These are phyloP conservation scores for Perdita meconis DNA, from an alignment of 2,888 invertebrate species.

Conservation along the genomic window DNA sequence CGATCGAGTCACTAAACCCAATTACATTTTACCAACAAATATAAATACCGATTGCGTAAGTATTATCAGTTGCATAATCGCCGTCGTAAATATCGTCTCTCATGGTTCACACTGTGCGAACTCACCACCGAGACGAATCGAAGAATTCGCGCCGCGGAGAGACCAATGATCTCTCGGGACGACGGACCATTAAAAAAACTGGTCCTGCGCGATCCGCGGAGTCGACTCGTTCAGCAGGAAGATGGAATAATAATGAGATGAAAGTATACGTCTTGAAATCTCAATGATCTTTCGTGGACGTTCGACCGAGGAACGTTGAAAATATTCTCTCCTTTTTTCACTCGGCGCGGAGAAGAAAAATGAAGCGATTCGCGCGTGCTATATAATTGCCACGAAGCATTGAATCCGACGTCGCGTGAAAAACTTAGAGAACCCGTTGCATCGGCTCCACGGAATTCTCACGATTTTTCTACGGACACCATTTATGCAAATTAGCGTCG, in stretches of 20 bases:
- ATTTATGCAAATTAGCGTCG: constrained; percentile 23
- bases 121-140: not conserved
- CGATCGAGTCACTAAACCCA: no score
- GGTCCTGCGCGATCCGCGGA: constrained; percentile 6
- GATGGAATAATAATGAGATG: constrained; percentile 25
- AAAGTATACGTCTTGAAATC: constrained; percentile 15
- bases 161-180: constrained; percentile 31
- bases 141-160: not conserved
- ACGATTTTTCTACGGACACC: constrained; percentile 5
- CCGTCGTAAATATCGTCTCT: not conserved
- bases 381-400: not conserved
- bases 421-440: not conserved
- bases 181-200: constrained; percentile 24
- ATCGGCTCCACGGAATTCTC: not conserved
- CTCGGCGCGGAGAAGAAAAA: not conserved
- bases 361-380: not conserved
- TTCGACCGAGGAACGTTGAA: not conserved
- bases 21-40: no score
- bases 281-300: not conserved
- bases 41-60: no score
- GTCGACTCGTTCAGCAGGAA: constrained; percentile 22
- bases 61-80: constrained; percentile 13
- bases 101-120: not conserved
- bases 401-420: not conserved
- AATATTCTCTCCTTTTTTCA: not conserved